phyloP scores from a whole-genome alignment of 1,140 invertebrate species.

The Thaumatotibia leucotreta region DNA sequence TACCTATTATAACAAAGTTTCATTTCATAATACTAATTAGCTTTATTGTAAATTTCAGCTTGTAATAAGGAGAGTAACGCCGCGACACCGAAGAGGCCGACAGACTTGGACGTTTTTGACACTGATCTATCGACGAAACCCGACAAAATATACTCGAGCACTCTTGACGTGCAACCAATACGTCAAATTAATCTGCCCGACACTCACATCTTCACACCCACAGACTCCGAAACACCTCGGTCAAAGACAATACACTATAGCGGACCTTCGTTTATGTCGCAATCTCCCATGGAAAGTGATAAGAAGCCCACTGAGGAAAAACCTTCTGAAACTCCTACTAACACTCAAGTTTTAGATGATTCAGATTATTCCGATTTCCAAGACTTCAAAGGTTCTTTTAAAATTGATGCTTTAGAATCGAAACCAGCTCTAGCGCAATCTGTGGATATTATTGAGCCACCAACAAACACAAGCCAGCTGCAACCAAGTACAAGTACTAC shows the following conservation, averaged over 20 bases:
- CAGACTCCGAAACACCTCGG: constrained; percentile 70
- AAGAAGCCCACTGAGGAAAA: constrained; percentile 21
- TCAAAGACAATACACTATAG: constrained; percentile 74
- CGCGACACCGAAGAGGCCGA: constrained; percentile 29
- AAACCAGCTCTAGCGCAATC: neutral
- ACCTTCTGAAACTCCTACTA: constrained; percentile 16
- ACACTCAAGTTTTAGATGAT: constrained; percentile 29
- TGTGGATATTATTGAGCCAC: neutral
- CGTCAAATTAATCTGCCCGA: constrained; percentile 72
- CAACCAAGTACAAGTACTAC: constrained; percentile 21
- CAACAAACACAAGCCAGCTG: constrained; percentile 12
- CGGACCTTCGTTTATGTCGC: constrained; percentile 35
- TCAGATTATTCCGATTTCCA: constrained; percentile 67
- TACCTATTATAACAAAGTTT: too few relatives aligned
- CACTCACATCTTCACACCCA: constrained; percentile 74
- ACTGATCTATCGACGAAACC: constrained; percentile 37
- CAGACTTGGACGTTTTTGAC: constrained; percentile 52
- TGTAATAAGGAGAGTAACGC: constrained; percentile 47
- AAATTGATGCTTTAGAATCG: neutral
- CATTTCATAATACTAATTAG: neutral
- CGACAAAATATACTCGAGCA: constrained; percentile 56
- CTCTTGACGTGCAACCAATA: constrained; percentile 56
- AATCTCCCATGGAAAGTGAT: constrained; percentile 24
- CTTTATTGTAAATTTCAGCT: constrained; percentile 48
- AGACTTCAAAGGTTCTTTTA: constrained; percentile 53